Conservation (phyloP, 37 sponge, comb jelly and placozoan species). For the Ephydatia muelleri region DNA sequence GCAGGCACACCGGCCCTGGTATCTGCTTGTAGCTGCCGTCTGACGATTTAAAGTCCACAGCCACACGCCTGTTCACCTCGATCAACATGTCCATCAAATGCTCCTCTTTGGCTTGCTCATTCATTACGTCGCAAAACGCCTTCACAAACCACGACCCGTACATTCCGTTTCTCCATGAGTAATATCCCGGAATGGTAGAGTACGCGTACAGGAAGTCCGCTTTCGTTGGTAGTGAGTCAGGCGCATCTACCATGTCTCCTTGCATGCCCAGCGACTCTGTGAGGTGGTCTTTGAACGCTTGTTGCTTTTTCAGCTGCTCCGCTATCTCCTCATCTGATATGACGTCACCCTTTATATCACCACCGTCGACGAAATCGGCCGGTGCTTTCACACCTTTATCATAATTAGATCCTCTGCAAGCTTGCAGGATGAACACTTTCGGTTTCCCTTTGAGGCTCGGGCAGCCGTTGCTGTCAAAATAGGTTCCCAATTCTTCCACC, state of each 20-base stretch:
- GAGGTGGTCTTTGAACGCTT: constrained; percentile 1
- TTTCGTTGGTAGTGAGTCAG: constrained; percentile 65
- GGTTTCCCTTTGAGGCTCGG: constrained; percentile 87
- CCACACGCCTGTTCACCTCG: constrained; percentile 75
- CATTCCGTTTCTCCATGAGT: constrained; percentile 86
- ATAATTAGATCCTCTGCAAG: constrained; percentile 76
- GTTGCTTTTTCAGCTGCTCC: constrained; percentile 7
- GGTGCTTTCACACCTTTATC: constrained; percentile 67
- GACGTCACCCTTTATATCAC: constrained; percentile 13
- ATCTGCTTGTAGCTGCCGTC: constrained; percentile 78
- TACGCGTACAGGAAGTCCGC: constrained; percentile 83
- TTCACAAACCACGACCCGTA: constrained; percentile 91
- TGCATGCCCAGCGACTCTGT: not conserved
- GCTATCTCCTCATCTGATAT: not conserved
- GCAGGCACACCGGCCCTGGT: constrained; percentile 67
- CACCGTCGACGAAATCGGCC: not conserved
- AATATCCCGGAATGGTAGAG: constrained; percentile 88
- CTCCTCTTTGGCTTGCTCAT: constrained; percentile 39
- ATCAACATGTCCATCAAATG: constrained; percentile 71
- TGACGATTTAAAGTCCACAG: constrained; percentile 66
- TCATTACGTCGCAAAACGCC: constrained; percentile 70
- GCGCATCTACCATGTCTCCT: not conserved
- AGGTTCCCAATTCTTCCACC: constrained; percentile 59
- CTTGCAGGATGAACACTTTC: constrained; percentile 85
- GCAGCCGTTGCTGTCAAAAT: constrained; percentile 74